phyloP scores from a whole-genome alignment of 2,113 vertebrate species.

The Apaloderma vittatum region DNA sequence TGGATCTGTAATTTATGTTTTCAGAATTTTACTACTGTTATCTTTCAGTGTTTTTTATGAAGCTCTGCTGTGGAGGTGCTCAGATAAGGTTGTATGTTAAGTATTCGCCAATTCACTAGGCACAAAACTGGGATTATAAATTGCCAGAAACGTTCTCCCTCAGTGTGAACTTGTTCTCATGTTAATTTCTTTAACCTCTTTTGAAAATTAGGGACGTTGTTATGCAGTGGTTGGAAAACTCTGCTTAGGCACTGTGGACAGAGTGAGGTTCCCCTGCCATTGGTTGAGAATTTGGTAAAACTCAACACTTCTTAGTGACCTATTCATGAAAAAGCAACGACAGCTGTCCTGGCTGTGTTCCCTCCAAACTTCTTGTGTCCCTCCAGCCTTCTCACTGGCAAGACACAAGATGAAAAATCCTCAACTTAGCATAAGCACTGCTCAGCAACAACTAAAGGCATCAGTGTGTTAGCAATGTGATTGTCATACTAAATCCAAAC shows the following conservation, averaged over 20 bases:
- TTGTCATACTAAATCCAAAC: background rate
- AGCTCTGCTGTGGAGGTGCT: conserved; percentile 11
- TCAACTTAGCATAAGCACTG: too few relatives aligned
- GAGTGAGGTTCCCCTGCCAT: background rate
- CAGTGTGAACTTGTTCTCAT: background rate
- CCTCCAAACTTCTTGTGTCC: background rate
- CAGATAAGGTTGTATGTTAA: conserved; percentile 41
- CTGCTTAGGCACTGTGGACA: background rate
- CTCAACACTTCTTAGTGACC: background rate
- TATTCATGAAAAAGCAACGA: background rate
- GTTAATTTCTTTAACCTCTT: background rate
- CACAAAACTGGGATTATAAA: conserved; percentile 18
- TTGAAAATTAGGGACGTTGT: background rate
- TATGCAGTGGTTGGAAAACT: background rate
- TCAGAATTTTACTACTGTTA: conserved; percentile 28
- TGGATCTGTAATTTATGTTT: conserved; percentile 47
- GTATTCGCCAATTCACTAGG: background rate
- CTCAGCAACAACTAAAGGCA: background rate
- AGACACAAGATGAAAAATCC: background rate
- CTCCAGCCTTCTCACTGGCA: background rate
- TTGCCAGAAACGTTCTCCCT: background rate
- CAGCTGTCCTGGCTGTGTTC: fast-evolving
- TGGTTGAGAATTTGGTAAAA: background rate
- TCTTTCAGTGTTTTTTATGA: conserved; percentile 32
- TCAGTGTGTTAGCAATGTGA: background rate